Evolutionary conservation across 2,888 invertebrate genomes (phyloP), one percentile per base, ranked within the genome.

Genomic region (Candidula unifasciata): DNA sequence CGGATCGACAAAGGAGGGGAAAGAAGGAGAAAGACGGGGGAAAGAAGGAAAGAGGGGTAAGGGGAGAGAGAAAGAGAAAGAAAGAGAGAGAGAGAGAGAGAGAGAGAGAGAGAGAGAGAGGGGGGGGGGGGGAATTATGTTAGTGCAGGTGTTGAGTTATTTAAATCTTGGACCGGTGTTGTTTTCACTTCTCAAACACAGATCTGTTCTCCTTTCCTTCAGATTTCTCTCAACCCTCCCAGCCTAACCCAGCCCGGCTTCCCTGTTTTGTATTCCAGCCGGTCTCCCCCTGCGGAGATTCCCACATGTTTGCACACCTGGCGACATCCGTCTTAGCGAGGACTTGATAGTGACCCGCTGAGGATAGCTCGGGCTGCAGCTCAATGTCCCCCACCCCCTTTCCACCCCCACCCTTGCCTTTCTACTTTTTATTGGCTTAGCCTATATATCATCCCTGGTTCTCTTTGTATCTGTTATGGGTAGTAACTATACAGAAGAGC

Each of bases 251-350:
- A 27, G 52, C 13, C 27, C 27, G 27, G 44, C 30, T 8, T 21
- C n/a, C 21, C 60, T 24, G 18, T n/a, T n/a, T n/a, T 24, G 60
- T 60, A 6, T 8, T 71, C 24, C 24, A 21, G 33, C 60, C 57
- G n/a, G 27, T 60, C n/a, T 52, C 52, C 5, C 44, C n/a, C 16
- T 24, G 21, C 24, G 21, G 16, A 35, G 60, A 18, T 60, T 30
- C 6, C 57, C 77, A 77, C 77, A 57, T 77, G 77, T 77, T 57
- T 60, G 77, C 77, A 60, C 77, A 77, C 77, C 77, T 77, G 77
- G 77, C 77, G 33, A 60, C 77, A 30, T 77, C 77, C 57, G 60
- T 77, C 77, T 77, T 77, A 18, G 33, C 30, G 13, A 5, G 35
- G 60, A 44, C 24, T 30, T 33, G 33, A 30, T 27, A 69, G 27